phyloP scores from a whole-genome alignment of 2,888 invertebrate genomes.

The Cabera pusaria region DNA sequence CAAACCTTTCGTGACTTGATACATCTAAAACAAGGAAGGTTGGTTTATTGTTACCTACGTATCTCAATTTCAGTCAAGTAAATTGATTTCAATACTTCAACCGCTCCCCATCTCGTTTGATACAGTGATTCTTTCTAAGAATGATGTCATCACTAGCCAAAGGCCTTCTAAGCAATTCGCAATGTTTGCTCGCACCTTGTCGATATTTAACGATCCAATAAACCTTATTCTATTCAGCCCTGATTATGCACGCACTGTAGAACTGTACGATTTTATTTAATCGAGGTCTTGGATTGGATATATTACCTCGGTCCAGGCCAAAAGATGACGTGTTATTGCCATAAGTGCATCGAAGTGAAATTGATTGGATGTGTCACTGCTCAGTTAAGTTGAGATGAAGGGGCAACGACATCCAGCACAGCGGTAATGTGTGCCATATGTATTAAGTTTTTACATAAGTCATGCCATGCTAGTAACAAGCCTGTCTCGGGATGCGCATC shows the following conservation, averaged over 20 bases:
- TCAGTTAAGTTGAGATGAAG: slow-evolving; percentile 17
- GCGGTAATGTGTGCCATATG: slow-evolving; percentile 28
- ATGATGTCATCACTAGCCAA: slow-evolving; percentile 4
- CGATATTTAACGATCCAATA: slow-evolving; percentile 10
- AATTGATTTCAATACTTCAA: too few relatives aligned
- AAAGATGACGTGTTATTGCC: slow-evolving; percentile 9
- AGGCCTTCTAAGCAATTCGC: slow-evolving; percentile 5
- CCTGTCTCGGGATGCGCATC: slow-evolving; percentile 50
- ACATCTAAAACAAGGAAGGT: slow-evolving; percentile 12
- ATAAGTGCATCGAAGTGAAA: slow-evolving; percentile 11
- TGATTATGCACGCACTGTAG: not conserved
- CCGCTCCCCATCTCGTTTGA: not conserved
- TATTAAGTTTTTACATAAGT: slow-evolving; percentile 30
- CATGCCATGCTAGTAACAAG: slow-evolving; percentile 22
- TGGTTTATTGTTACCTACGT: slow-evolving; percentile 1
- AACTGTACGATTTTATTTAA: not conserved
- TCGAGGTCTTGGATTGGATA: slow-evolving; percentile 1
- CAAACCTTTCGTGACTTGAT: slow-evolving; percentile 31
- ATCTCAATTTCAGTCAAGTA: slow-evolving; percentile 2
- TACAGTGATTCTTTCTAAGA: slow-evolving; percentile 1
- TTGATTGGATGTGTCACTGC: slow-evolving; percentile 12
- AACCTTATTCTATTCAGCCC: slow-evolving; percentile 1
- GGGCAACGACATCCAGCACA: slow-evolving; percentile 23
- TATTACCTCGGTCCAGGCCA: not conserved
- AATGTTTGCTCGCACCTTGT: slow-evolving; percentile 11